A percentile compares a stretch with the other conserved stretches of the same genome.
Evolutionary conservation across 2,888 invertebrate genomes (phyloP).

Genomic region (Sarcophaga caerulescens): DNA sequence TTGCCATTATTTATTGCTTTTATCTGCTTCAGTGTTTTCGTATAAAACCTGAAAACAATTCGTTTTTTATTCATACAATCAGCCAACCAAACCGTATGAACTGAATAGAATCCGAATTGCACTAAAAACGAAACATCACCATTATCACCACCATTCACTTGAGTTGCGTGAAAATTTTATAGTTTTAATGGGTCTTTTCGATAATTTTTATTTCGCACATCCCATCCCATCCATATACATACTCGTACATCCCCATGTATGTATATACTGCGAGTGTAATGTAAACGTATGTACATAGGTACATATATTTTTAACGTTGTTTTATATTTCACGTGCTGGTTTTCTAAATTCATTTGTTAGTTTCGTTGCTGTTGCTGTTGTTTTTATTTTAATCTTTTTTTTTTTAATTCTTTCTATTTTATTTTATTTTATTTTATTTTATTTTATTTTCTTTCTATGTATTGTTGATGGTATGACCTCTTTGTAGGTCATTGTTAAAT

Average conservation of each 20-base stretch:
- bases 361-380: not conserved
- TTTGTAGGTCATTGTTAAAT: slow-evolving; percentile 54
- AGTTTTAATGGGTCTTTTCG: slow-evolving; percentile 4
- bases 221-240: not conserved
- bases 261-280: too few species aligned
- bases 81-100: too few species aligned
- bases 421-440: slow-evolving; percentile 1
- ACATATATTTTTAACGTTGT: too few species aligned
- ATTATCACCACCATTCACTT: not conserved
- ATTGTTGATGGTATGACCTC: slow-evolving; percentile 42
- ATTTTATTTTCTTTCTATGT: not conserved
- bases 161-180: slow-evolving; percentile 17
- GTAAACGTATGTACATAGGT: too few species aligned
- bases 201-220: slow-evolving; percentile 18
- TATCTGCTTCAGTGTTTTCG: slow-evolving; percentile 4
- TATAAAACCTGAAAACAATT: not conserved
- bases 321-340: slow-evolving; percentile 14
- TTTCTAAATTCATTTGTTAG: slow-evolving; percentile 13
- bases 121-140: not conserved
- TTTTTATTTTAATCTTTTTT: not conserved
- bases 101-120: not conserved
- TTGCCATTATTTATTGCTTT: slow-evolving; percentile 37
- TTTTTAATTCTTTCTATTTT: slow-evolving; percentile 1
- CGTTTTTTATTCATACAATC: too few species aligned
- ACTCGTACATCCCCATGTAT: too few species aligned